Conservation (phyloP, 2,888 invertebrate species). For the Rhorus exstirpatorius region DNA sequence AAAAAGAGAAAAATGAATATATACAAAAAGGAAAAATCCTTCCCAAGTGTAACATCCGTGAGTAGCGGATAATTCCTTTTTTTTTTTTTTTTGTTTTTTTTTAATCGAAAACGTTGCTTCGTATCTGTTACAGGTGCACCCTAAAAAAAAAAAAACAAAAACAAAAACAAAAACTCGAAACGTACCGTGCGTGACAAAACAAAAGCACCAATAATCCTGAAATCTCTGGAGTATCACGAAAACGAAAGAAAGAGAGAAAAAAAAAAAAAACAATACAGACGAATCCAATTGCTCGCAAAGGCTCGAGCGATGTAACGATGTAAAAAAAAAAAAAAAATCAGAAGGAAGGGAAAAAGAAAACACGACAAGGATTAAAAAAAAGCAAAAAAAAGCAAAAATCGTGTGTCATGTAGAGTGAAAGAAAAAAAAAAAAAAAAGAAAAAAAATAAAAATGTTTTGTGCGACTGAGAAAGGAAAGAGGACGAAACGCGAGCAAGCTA, state of each 20-base stretch:
- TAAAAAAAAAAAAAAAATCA: slow-evolving; percentile 28
- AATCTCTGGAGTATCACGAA: slow-evolving; percentile 78
- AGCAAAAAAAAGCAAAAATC: slow-evolving; percentile 14
- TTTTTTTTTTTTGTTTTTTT: slow-evolving; percentile 60
- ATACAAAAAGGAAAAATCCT: background rate
- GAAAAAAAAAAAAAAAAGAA: slow-evolving; percentile 21
- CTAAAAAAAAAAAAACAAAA: slow-evolving; percentile 75
- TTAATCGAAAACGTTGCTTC: slow-evolving; percentile 73
- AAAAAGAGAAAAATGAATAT: no score
- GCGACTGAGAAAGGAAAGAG: slow-evolving; percentile 41
- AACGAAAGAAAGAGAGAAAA: slow-evolving; percentile 29
- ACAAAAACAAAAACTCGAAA: slow-evolving; percentile 70
- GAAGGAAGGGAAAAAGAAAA: slow-evolving; percentile 39
- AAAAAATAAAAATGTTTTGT: slow-evolving; percentile 22
- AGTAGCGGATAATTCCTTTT: slow-evolving; percentile 23
- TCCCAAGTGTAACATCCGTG: slow-evolving; percentile 13
- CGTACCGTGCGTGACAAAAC: slow-evolving; percentile 77
- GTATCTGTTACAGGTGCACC: slow-evolving; percentile 84
- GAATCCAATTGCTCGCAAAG: slow-evolving; percentile 27
- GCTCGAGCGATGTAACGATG: slow-evolving; percentile 18
- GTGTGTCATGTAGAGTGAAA: slow-evolving; percentile 7
- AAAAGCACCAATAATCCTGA: slow-evolving; percentile 77
- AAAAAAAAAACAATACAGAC: slow-evolving; percentile 24
- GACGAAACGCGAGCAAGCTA: slow-evolving; percentile 44
- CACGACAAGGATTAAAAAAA: slow-evolving; percentile 35